Evolutionary conservation across 2,113 vertebrate species (phyloP).

Genomic region (Tachycineta bicolor): DNA sequence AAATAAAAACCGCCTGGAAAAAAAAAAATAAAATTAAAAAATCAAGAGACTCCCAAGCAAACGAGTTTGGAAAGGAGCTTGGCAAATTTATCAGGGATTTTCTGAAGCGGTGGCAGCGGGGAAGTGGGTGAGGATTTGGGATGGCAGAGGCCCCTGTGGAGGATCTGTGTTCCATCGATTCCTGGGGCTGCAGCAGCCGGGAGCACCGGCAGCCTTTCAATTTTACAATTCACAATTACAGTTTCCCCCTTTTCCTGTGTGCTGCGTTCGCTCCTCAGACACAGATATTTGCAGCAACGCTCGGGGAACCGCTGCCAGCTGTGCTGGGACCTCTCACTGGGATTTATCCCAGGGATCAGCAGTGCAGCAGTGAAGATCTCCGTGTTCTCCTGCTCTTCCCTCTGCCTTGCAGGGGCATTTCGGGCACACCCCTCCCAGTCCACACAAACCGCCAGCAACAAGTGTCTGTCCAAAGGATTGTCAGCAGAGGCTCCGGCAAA

Average conservation of each 20-base stretch:
- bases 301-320: background rate
- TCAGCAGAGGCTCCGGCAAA: background rate
- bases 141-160: background rate
- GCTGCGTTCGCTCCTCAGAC: background rate
- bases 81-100: background rate
- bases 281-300: accelerated
- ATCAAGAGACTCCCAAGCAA: background rate
- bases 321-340: background rate
- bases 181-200: background rate
- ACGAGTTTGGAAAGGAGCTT: background rate
- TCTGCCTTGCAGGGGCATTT: background rate
- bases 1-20: background rate
- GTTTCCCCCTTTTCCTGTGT: too few species aligned
- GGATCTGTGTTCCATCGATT: background rate
- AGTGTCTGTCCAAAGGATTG: background rate
- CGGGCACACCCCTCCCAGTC: background rate
- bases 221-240: too few species aligned
- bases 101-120: background rate
- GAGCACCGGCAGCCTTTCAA: background rate
- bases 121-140: background rate
- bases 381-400: background rate
- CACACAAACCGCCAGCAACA: background rate
- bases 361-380: background rate
- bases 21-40: background rate
- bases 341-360: accelerated